Evolutionary conservation across 2,113 vertebrate genomes (phyloP), one percentile per base, ranked within the genome.

Genomic region (Prionailurus viverrinus): DNA sequence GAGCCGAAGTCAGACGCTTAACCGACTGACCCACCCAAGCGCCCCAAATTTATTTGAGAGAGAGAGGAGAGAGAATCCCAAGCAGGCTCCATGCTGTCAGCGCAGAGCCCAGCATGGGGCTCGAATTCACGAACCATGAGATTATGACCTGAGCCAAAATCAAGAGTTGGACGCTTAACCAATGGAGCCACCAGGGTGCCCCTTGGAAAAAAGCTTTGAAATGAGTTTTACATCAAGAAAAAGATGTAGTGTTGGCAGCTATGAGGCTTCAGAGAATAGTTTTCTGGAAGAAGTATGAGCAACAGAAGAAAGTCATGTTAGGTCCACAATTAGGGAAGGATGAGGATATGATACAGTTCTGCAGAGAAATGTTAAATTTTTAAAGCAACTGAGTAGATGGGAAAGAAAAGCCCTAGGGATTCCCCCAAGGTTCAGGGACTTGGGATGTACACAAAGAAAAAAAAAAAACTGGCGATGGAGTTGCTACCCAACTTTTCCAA

Each of bases 231-330:
- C 5, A 55, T 86, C 23, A 87, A 74, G 66, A 81, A 94, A 87
- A 91, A 36, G 45, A 71, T 95, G 53, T 81, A 81, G 21, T 69
- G 73, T 45, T 74, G 63, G 31, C 18, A 97, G 65, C 65, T 33
- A 80, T 25, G 68, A 92, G 31, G n/a, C 68, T 93, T 19, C 16
- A 39, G 36, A 91, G 29, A 91, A 61, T 55, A 68, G 84, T 90
- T 96, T 94, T 96, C 39, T 92, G 36, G 33, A 71, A 89, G 58
- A 94, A 89, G 63, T 68, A 66, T 36, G 90, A 95, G 41, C 80
- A 91, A 86, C 36, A 94, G 90, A 91, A 91, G 39, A 91, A 96
- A 95, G 63, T 55, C 48, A 58, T 36, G 31, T 71, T 93, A 74
- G 69, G 53, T 74, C 16, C 84, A 93, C n/a, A 51, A 27, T 94